Evolutionary conservation across 2,113 vertebrate genomes (phyloP), one percentile per base, ranked within the genome.

Genomic region (Alethe castanea): DNA sequence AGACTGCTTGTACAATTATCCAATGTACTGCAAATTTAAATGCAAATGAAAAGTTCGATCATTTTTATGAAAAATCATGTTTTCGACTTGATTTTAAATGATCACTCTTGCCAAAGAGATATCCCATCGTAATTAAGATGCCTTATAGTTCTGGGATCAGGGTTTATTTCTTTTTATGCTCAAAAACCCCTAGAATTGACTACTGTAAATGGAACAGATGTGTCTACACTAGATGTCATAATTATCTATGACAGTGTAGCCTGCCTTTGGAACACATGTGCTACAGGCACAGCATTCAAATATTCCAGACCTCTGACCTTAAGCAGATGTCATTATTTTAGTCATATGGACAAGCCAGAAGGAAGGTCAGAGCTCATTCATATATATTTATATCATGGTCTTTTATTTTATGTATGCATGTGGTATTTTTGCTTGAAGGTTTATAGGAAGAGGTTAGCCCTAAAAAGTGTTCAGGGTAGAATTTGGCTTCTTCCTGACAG

Each of bases 301-400:
- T 82, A 35, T 90, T 86, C 18, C 11, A 69, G 82, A 74, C 94
- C 80, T 95, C 56, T 96, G 93, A 94, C 96, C 90, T 94, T 90
- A 93, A 94, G 77, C 90, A 95, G 88, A 92, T 97, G 88, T 67
- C 76, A 38, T 80, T 90, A 42, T 88, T 94, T 92, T 60, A 86
- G 67, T 92, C 80, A 66, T 93, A 83, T 78, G 93, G 93, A 61
- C 59, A 88, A 73, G 47, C 74, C 81, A 94, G 86, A 92, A 96
- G 85, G 80, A 72, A 94, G 80, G 82, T 95, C 86, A 78, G 48
- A 65, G 60, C 33, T 93, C 45, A 14, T 74, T 84, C 28, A 22
- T 71, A 15, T n/a, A 22, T 54, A 22, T 29, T 78, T 90, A 40
- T 3, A 28, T 57, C 36, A 16, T 8, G 42, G 15, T 61, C 65